A percentile compares a stretch with the other conserved stretches of the same genome.
Conservation (phyloP, 2,113 vertebrate species). For the Xenus cinereus region DNA sequence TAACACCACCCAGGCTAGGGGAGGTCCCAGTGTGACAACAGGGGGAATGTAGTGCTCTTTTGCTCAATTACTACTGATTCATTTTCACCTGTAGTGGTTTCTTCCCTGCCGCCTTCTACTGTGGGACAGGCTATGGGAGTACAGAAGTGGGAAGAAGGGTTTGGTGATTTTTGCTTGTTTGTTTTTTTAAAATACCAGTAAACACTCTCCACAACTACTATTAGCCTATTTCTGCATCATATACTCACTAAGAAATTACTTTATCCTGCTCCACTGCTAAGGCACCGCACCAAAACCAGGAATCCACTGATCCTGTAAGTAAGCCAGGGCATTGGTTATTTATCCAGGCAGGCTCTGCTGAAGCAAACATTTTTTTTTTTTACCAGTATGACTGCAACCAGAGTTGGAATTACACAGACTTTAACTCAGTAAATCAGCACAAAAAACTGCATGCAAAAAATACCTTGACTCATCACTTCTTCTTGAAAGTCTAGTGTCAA, state of each 20-base stretch:
- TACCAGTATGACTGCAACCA: neutral
- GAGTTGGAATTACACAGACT: neutral
- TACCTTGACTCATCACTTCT: neutral
- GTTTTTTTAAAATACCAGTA: neutral
- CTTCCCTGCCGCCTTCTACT: neutral
- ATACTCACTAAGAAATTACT: neutral
- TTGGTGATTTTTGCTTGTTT: neutral
- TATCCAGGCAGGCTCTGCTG: neutral
- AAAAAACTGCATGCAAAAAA: neutral
- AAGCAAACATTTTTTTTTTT: slow-evolving; percentile 17
- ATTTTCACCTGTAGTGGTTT: neutral
- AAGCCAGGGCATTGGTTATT: neutral
- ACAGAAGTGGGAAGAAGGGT: neutral
- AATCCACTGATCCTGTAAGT: neutral
- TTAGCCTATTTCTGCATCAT: neutral
- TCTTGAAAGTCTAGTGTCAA: neutral
- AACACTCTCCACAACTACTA: neutral
- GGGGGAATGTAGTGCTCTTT: neutral
- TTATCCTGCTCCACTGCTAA: neutral
- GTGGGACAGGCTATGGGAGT: rapidly evolving
- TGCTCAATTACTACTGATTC: neutral
- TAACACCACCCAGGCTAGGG: neutral
- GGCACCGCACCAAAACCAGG: neutral
- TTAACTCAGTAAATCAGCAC: neutral
- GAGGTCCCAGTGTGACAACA: neutral